Conservation (phyloP, 1,140 invertebrate species). For the Acromyrmex echinatior region DNA sequence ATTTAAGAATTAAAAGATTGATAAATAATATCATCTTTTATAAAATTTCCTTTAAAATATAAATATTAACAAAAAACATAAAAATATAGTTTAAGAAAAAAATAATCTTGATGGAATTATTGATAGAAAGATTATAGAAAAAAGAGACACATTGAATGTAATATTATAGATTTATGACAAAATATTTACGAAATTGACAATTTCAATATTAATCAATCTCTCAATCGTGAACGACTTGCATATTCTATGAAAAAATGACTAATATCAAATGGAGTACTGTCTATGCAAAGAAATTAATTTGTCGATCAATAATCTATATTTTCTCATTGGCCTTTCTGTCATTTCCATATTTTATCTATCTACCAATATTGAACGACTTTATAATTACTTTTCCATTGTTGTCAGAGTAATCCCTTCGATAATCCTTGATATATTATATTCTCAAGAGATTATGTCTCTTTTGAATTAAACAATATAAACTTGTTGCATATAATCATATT, state of each 20-base stretch:
- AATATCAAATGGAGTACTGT: not conserved
- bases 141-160: not conserved
- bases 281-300: not conserved
- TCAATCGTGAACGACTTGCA: constrained; percentile 3
- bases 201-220: not conserved
- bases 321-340: not conserved
- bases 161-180: not conserved
- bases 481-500: not conserved
- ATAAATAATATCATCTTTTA: not conserved
- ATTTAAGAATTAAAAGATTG: not conserved
- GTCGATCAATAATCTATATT: constrained; percentile 24
- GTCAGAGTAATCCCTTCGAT: not conserved
- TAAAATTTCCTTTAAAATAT: not conserved
- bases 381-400: not conserved
- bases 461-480: constrained; percentile 3
- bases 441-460: not conserved
- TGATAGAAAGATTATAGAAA: not conserved
- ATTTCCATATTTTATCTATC: constrained; percentile 5
- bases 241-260: not conserved
- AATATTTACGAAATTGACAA: not conserved
- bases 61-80: not conserved
- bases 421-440: not conserved
- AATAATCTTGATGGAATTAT: not conserved
- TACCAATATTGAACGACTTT: not conserved
- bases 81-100: not conserved